A percentile compares a stretch with the other conserved stretches of the same genome.
phyloP scores from a whole-genome alignment of 2,888 invertebrate species.

The Allacma fusca region DNA sequence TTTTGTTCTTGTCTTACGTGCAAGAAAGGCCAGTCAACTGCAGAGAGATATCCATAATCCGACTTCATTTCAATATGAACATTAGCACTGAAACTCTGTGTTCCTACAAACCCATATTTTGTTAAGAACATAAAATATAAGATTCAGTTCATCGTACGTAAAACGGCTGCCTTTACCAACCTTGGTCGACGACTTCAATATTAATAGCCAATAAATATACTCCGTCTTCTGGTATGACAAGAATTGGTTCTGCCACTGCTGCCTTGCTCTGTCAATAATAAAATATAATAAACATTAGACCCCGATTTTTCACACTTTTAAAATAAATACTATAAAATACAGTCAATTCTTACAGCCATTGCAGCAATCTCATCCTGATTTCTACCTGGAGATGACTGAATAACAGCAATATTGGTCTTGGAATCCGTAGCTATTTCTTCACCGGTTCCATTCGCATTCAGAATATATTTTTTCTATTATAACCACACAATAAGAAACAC shows the following conservation, averaged over 20 bases:
- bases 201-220: conserved; percentile 73
- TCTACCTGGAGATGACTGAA: neutral
- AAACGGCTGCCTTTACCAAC: conserved; percentile 49
- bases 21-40: conserved; percentile 86
- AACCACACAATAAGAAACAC: neutral
- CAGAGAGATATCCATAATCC: conserved; percentile 83
- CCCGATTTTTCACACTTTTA: too few relatives aligned
- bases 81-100: conserved; percentile 64
- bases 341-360: neutral
- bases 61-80: conserved; percentile 78
- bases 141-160: too few relatives aligned
- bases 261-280: neutral
- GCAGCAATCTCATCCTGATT: conserved; percentile 16
- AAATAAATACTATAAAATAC: neutral
- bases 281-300: neutral
- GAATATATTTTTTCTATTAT: neutral
- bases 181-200: conserved; percentile 64
- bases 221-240: conserved; percentile 74
- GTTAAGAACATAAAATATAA: too few relatives aligned
- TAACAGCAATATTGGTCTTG: neutral
- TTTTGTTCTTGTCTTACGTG: too few relatives aligned
- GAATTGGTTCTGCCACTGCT: conserved; percentile 66
- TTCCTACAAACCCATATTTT: conserved; percentile 43
- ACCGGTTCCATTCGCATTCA: conserved; percentile 11
- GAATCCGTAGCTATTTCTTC: neutral